Evolutionary conservation across 2,888 invertebrate species (phyloP), one percentile per base, ranked within the genome.

Genomic region (Tiliacea citrago): DNA sequence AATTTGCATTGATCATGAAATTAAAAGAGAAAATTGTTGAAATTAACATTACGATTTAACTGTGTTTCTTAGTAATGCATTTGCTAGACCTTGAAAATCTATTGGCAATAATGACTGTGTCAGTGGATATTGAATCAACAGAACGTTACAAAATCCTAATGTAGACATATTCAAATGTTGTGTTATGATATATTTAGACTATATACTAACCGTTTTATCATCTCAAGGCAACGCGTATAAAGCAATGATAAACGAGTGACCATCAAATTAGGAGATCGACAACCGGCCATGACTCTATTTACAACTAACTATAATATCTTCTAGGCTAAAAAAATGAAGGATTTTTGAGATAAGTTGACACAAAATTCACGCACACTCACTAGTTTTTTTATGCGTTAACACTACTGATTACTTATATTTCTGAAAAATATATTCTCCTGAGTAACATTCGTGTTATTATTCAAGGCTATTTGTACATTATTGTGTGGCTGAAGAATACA

Each of bases 281-380:
- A 95, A 94, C 95, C 96, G 95, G 88, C 96, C 96, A 81, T 96
- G 96, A 96, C 96, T 95, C 91, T 92, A 92, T 95, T 95, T 95
- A 91, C 91, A 90, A 89, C 85, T 87, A 89, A 81, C 77, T 82
- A 35, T 82, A 39, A 39, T 39, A 82, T 91, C 88, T 89, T 83
- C 75, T 85, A 90, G 89, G 89, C 91, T 91, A 85, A 83, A 93
- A 93, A 91, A 91, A 88, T 88, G 92, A 95, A 95, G 95, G 95
- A 93, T 95, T 92, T 93, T 87, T 84, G 89, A 89, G 95, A 96
- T 95, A 96, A 95, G 91, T 84, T 93, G 94, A 92, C 94, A 94
- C 92, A 91, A 88, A 91, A 90, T 88, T 82, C 81, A 88, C 77
- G 86, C 85, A 87, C 85, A 88, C 51, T 66, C 63, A 47, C 73